Conservation (phyloP, 2,888 invertebrate species). For the Halictus quadricinctus region DNA sequence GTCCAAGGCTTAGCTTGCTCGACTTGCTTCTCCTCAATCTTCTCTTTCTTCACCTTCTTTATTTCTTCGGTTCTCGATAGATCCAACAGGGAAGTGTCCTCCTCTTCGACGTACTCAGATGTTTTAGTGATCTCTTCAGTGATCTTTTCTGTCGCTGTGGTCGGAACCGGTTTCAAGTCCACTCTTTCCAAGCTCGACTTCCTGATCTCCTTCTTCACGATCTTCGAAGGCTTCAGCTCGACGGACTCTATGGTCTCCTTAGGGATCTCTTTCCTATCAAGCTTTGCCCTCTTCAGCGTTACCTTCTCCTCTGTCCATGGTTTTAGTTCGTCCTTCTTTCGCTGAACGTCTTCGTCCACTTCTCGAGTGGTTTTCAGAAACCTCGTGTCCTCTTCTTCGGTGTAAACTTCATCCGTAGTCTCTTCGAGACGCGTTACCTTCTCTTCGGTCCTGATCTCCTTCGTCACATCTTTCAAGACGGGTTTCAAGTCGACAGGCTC, state of each 20-base stretch:
- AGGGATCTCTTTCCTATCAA: slow-evolving; percentile 81
- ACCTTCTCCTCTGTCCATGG: slow-evolving; percentile 74
- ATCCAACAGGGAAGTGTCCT: slow-evolving; percentile 60
- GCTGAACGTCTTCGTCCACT: slow-evolving; percentile 65
- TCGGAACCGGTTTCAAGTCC: slow-evolving; percentile 82
- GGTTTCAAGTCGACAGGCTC: slow-evolving; percentile 73
- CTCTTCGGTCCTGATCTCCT: slow-evolving; percentile 62
- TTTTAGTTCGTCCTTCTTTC: slow-evolving; percentile 73
- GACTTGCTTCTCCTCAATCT: slow-evolving; percentile 30
- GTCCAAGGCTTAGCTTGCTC: slow-evolving; percentile 77
- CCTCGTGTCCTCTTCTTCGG: slow-evolving; percentile 71
- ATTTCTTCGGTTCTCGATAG: slow-evolving; percentile 38
- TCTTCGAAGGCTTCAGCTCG: slow-evolving; percentile 85
- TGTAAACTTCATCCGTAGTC: slow-evolving; percentile 57
- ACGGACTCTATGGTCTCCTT: slow-evolving; percentile 83
- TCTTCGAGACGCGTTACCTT: slow-evolving; percentile 49
- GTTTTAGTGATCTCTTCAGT: slow-evolving; percentile 41
- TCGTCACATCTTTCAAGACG: slow-evolving; percentile 63
- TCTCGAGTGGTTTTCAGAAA: slow-evolving; percentile 67
- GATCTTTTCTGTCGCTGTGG: slow-evolving; percentile 40
- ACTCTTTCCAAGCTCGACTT: slow-evolving; percentile 83
- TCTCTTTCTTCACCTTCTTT: slow-evolving; percentile 53
- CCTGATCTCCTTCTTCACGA: slow-evolving; percentile 75
- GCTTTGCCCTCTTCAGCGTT: slow-evolving; percentile 83
- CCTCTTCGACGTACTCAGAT: slow-evolving; percentile 73